phyloP scores from a whole-genome alignment of 2,113 vertebrate species.

The Gallinago jamesoni region DNA sequence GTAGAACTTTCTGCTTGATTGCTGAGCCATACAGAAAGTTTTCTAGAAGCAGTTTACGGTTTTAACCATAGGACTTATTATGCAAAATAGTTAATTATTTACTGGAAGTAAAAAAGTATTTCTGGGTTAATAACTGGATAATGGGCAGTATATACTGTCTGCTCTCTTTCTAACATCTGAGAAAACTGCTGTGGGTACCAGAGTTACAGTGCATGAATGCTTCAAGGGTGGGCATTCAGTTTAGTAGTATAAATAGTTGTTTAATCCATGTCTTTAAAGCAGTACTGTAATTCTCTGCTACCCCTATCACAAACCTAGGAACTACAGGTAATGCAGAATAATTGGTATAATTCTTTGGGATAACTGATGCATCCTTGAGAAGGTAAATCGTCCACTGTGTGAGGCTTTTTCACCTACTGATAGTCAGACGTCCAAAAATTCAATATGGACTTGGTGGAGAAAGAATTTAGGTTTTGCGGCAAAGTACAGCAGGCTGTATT shows the following conservation, averaged over 20 bases:
- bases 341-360: background rate
- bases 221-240: background rate
- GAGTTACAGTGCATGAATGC: background rate
- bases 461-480: background rate
- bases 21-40: background rate
- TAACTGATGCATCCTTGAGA: background rate
- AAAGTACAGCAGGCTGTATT: background rate
- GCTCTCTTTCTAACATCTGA: background rate
- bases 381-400: background rate
- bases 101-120: background rate
- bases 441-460: background rate
- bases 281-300: background rate
- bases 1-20: background rate
- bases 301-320: background rate
- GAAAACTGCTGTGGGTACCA: background rate
- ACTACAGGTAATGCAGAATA: background rate
- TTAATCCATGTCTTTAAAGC: background rate
- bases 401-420: background rate
- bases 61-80: background rate
- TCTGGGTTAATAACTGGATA: background rate
- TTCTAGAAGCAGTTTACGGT: background rate
- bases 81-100: background rate
- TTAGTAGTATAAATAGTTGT: background rate
- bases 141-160: accelerated
- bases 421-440: constrained; percentile 32